Evolutionary conservation across 2,888 invertebrate species (phyloP).

Genomic region (Chymomyza amoena): DNA sequence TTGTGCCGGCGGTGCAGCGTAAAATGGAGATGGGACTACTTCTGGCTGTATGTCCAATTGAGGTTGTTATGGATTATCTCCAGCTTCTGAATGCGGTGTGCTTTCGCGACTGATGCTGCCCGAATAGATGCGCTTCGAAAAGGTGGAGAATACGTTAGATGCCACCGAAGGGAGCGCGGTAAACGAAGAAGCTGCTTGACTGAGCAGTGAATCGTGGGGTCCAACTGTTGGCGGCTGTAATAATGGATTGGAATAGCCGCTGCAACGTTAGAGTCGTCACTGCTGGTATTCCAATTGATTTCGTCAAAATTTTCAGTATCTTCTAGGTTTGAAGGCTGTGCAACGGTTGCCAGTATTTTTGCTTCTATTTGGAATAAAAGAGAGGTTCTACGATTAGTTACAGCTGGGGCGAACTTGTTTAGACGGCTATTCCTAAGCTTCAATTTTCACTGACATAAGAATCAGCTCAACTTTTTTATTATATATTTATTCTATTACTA

Average conservation of each 20-base stretch:
- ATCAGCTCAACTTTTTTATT: background rate
- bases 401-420: no score
- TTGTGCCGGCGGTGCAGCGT: no score
- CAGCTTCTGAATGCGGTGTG: slow-evolving; percentile 43
- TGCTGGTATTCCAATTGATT: slow-evolving; percentile 79
- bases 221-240: slow-evolving; percentile 50
- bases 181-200: slow-evolving; percentile 76
- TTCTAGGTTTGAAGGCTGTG: slow-evolving; percentile 75
- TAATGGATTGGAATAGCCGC: slow-evolving; percentile 59
- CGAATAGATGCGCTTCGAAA: slow-evolving; percentile 77
- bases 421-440: no score
- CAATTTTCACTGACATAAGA: background rate
- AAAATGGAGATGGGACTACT: no score
- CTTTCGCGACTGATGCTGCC: slow-evolving; percentile 55
- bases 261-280: slow-evolving; percentile 51
- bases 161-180: slow-evolving; percentile 83
- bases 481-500: background rate
- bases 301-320: slow-evolving; percentile 80
- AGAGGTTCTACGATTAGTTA: background rate
- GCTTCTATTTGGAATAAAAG: slow-evolving; percentile 60
- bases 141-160: slow-evolving; percentile 83
- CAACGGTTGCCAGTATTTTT: slow-evolving; percentile 75
- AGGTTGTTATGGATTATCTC: slow-evolving; percentile 47
- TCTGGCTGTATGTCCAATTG: no score
- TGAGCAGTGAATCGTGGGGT: slow-evolving; percentile 69